A percentile compares a stretch with the other conserved stretches of the same genome.
Evolutionary conservation across 2,888 invertebrate species (phyloP).

Genomic region (Brachynemurus nebulosus): DNA sequence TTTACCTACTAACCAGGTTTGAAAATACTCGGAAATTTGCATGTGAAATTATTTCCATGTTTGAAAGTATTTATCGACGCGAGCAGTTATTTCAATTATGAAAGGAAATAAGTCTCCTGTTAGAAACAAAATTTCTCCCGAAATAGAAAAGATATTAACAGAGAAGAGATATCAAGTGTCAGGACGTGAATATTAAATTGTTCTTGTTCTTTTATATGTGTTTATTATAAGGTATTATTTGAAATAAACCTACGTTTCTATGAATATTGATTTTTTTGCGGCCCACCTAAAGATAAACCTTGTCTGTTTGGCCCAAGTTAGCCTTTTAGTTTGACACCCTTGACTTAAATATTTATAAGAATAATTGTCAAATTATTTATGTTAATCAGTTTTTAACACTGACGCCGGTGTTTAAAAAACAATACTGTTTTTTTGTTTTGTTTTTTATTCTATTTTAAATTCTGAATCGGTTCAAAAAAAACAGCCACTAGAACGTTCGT

Average conservation of each 20-base stretch:
- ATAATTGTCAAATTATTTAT: too few species aligned
- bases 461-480: too few species aligned
- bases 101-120: slow-evolving; percentile 9
- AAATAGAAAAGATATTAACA: background rate
- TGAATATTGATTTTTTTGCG: background rate
- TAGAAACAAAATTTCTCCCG: background rate
- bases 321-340: too few species aligned
- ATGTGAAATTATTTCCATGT: slow-evolving; percentile 15
- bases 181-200: background rate
- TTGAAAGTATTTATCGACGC: slow-evolving; percentile 16
- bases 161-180: background rate
- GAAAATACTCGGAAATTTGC: slow-evolving; percentile 11
- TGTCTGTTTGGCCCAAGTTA: too few species aligned
- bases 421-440: too few species aligned
- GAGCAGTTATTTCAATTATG: slow-evolving; percentile 15
- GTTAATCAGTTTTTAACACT: too few species aligned
- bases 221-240: background rate
- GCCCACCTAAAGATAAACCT: too few species aligned
- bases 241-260: too few species aligned
- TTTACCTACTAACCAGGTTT: slow-evolving; percentile 3
- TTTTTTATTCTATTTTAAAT: too few species aligned
- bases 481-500: too few species aligned
- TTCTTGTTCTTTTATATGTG: background rate
- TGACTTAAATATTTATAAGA: too few species aligned
- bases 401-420: too few species aligned